Conservation (phyloP, 2,797 vertebrate genomes). For the Gambelia wislizenii region DNA sequence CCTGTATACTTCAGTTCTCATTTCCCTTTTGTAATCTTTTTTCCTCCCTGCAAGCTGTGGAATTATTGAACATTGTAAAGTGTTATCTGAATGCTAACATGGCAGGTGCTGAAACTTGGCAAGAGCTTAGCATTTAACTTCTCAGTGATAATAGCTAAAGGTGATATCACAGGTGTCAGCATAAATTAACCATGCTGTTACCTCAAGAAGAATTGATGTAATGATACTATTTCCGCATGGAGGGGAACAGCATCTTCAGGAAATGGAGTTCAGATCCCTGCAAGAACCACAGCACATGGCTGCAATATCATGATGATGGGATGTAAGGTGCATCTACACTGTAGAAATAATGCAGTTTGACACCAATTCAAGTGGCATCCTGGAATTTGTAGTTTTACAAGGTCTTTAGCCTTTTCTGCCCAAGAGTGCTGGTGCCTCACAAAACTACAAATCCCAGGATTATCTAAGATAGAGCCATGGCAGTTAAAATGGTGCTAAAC, state of each 20-base stretch:
- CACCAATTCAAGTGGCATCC: no score
- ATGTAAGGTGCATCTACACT: no score
- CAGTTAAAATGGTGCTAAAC: no score
- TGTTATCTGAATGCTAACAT: neutral
- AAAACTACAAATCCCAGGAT: no score
- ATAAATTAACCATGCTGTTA: neutral
- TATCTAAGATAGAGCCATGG: no score
- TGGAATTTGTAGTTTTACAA: no score
- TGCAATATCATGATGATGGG: neutral
- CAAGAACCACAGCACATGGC: neutral
- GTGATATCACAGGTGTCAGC: neutral
- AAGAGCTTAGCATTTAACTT: constrained; percentile 8
- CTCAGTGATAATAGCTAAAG: constrained; percentile 28
- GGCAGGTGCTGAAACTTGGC: neutral
- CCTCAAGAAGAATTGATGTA: neutral
- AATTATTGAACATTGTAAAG: neutral
- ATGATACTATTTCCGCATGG: neutral
- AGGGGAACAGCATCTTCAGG: neutral
- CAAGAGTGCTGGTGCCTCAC: no score
- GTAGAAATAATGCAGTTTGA: no score
- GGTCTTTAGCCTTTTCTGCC: no score
- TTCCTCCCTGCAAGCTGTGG: neutral
- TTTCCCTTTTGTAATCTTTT: constrained; percentile 41
- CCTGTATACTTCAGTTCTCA: constrained; percentile 42
- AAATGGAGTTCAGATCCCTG: neutral